These are phyloP conservation scores for Boloria selene DNA, from an alignment of 2,888 invertebrate genomes.

Conservation along the genomic window DNA sequence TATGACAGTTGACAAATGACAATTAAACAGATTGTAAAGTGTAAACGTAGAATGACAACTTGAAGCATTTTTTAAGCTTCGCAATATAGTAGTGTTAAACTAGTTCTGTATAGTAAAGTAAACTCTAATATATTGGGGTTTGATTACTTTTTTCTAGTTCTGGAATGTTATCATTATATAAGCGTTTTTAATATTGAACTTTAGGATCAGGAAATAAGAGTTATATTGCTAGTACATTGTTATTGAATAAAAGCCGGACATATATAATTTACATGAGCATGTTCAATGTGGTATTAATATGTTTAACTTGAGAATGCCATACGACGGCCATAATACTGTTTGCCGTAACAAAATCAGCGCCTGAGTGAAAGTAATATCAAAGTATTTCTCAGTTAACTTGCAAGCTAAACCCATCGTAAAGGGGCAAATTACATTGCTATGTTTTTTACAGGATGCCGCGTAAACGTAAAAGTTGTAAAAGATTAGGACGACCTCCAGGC, in stretches of 20 bases:
- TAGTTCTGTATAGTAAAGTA: background rate
- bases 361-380: constrained; percentile 79
- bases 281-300: background rate
- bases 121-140: background rate
- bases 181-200: too few relatives aligned
- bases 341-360: constrained; percentile 53
- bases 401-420: constrained; percentile 37
- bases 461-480: constrained; percentile 60
- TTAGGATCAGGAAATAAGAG: too few relatives aligned
- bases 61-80: background rate
- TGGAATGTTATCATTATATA: too few relatives aligned
- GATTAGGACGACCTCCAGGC: constrained; percentile 52
- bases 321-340: constrained; percentile 28
- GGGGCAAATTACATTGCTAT: constrained; percentile 46
- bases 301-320: constrained; percentile 24
- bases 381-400: constrained; percentile 52
- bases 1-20: constrained; percentile 19
- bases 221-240: too few relatives aligned
- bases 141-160: too few relatives aligned
- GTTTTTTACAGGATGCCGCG: constrained; percentile 58
- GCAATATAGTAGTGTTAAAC: constrained; percentile 1
- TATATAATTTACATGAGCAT: background rate
- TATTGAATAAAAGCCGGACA: background rate
- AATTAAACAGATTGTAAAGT: constrained; percentile 3
- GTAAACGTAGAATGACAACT: background rate